A percentile compares a stretch with the other conserved stretches of the same genome.
Conservation (phyloP, 2,888 invertebrate species). For the Dynastes maya region DNA sequence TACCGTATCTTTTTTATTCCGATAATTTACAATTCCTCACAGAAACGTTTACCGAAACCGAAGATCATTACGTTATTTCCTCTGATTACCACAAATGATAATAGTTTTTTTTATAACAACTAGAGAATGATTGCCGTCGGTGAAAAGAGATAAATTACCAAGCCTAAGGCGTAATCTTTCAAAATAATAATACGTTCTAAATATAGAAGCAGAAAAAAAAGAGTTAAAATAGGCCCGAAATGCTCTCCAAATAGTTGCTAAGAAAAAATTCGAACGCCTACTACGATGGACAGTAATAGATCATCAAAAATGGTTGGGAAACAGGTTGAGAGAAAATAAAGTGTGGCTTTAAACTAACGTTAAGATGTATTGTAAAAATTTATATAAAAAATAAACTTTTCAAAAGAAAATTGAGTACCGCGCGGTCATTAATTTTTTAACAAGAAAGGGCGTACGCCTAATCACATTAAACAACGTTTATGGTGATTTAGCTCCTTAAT, state of each 20-base stretch:
- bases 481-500: no score
- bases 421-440: no score
- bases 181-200: slow-evolving; percentile 9
- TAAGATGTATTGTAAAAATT: neutral
- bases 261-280: slow-evolving; percentile 1
- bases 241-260: neutral
- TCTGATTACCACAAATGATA: neutral
- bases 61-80: neutral
- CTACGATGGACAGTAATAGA: neutral
- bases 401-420: no score
- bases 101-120: no score
- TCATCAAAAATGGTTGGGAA: slow-evolving; percentile 3
- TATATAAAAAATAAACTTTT: neutral
- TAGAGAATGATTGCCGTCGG: neutral
- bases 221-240: neutral
- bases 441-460: no score
- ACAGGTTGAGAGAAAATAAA: neutral
- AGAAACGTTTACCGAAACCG: neutral
- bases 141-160: neutral
- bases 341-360: neutral
- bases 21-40: neutral
- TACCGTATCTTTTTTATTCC: no score
- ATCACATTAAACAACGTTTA: no score
- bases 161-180: neutral
- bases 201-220: neutral